Percentiles rank a stretch among this genome's conserved stretches.
These are phyloP conservation scores for Rhabdomys pumilio DNA, from an alignment of 2,797 vertebrate species.

Conservation along the genomic window DNA sequence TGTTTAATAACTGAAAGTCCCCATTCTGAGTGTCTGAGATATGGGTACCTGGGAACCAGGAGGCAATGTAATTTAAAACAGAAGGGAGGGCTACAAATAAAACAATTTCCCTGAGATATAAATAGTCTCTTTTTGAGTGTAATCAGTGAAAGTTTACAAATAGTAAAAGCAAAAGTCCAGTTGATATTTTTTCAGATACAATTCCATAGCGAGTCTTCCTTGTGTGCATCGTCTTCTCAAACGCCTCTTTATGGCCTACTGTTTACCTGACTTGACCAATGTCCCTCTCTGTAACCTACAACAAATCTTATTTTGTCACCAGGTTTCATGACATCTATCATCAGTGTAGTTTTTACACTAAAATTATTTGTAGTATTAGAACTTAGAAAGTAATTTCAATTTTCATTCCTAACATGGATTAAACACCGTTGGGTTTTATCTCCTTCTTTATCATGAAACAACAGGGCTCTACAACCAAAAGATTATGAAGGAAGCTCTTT, in stretches of 20 bases:
- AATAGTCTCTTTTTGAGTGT: slow-evolving; percentile 18
- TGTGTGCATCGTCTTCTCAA: background rate
- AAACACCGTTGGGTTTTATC: background rate
- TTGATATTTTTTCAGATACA: background rate
- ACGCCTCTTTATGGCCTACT: background rate
- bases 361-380: background rate
- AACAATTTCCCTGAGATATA: background rate
- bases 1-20: slow-evolving; percentile 45
- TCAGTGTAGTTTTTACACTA: background rate
- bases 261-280: slow-evolving; percentile 11
- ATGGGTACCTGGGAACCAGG: background rate
- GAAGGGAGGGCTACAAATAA: background rate
- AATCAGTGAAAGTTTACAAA: slow-evolving; percentile 8
- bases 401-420: background rate
- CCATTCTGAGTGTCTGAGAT: background rate
- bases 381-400: slow-evolving; percentile 42
- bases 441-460: slow-evolving; percentile 4
- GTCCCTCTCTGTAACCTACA: background rate
- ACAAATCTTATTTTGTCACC: background rate
- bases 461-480: background rate
- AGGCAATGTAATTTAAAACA: slow-evolving; percentile 30
- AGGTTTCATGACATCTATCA: background rate
- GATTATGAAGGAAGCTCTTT: background rate
- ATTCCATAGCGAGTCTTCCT: background rate
- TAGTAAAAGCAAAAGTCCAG: background rate